phyloP scores from a whole-genome alignment of 1,140 invertebrate genomes.

The Tetragonula clypearis region DNA sequence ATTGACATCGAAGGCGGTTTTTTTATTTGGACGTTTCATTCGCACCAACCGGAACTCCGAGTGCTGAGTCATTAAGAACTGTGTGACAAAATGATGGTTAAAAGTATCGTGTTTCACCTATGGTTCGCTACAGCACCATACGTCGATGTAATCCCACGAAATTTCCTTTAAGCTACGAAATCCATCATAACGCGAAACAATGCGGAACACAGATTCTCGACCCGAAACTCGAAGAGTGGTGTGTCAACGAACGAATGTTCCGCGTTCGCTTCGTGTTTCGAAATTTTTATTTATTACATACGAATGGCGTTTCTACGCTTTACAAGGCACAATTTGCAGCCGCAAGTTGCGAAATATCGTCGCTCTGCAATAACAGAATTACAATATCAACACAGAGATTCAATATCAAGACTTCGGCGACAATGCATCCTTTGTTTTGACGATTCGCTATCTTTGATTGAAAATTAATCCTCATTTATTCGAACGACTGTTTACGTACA shows the following conservation, averaged over 20 bases:
- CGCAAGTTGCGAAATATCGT: not conserved
- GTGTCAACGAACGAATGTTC: constrained; percentile 24
- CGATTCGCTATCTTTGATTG: not conserved
- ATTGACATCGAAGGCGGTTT: not conserved
- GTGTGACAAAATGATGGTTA: not conserved
- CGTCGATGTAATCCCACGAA: not conserved
- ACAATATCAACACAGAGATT: not conserved
- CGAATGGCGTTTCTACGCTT: constrained; percentile 1
- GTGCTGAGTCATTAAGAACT: not conserved
- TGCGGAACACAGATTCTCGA: not conserved
- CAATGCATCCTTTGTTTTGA: not conserved
- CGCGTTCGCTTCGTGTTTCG: not conserved
- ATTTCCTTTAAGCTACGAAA: too few relatives aligned
- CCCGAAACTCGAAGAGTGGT: constrained; percentile 24
- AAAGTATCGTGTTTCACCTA: not conserved
- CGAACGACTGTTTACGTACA: not conserved
- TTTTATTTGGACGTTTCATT: not conserved
- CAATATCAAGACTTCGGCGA: not conserved
- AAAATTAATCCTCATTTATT: not conserved
- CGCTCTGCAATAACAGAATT: not conserved
- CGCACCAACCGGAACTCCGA: not conserved
- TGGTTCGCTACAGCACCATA: not conserved
- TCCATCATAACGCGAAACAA: not conserved
- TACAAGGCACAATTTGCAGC: constrained; percentile 5
- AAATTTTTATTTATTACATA: constrained; percentile 38